Conservation (phyloP, 1,140 invertebrate genomes). For the Lasioglossum albipes region DNA sequence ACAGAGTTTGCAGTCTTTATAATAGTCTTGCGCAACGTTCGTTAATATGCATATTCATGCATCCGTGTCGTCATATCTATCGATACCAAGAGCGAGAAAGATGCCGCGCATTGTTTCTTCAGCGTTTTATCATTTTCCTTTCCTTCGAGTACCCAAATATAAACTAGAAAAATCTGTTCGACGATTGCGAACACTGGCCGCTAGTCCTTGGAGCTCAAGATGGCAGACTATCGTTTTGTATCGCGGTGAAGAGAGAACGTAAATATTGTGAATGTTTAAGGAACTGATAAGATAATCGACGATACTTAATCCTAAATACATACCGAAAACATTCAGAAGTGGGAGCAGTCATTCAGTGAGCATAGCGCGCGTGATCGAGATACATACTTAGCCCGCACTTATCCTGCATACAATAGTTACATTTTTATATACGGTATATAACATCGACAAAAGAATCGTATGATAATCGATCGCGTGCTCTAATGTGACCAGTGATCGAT, state of each 20-base stretch:
- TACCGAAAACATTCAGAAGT: background rate
- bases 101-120: no score
- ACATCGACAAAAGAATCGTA: background rate
- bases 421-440: background rate
- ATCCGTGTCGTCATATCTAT: no score
- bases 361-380: background rate
- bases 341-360: background rate
- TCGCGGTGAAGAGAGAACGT: no score
- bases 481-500: background rate
- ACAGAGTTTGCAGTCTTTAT: no score
- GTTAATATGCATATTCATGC: no score
- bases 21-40: no score
- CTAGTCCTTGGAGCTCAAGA: no score
- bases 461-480: background rate
- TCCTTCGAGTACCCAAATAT: no score
- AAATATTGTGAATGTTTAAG: background rate
- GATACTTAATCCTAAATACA: background rate
- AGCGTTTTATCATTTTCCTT: background rate
- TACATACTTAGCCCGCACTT: background rate
- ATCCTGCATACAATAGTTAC: background rate
- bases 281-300: conserved; percentile 24
- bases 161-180: no score
- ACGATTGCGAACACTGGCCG: no score
- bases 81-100: no score
- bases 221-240: no score